Evolutionary conservation across 1,140 invertebrate genomes (phyloP), one percentile per base, ranked within the genome.

Genomic region (Pogonomyrmex barbatus): DNA sequence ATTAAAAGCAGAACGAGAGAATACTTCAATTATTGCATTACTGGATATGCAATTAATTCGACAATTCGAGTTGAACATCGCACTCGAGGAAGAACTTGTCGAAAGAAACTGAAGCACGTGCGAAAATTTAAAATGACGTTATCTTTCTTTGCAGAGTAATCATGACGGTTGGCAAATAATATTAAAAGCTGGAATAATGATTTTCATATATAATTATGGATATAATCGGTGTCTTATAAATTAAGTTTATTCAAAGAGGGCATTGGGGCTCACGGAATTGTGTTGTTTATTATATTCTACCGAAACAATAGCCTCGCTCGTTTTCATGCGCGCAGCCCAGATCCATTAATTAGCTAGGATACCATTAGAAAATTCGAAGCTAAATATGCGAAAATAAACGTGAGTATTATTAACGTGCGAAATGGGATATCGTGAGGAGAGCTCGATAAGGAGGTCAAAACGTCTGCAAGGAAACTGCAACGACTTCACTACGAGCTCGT

Each of bases 371-470:
- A 73, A 82, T 82, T 45, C 17, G 42, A 17, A 60, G 52, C 30
- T 42, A 17, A n/a, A 79, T 33, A 36, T 36, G 50, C 30, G 50
- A 36, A 56, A 73, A 82, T 82, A 82, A 82, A 82, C 30, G 52
- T 17, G 42, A 36, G 50, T 52, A 81, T 81, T 81, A 58, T 71
- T 81, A 70, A 71, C 78, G 50, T 33, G 47, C 24, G 65, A 45
- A 81, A 70, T 33, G 39, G 39, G 24, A 70, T 70, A 70, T 67
- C n/a, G 78, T 17, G 67, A 45, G 5, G 10, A 33, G 67, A 14
- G 9, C 52, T 82, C 39, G 39, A 45, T 71, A 82, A 60, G 39
- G 67, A 82, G 79, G 79, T 82, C 67, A 73, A 73, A 71, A 82
- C 50, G 65, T 82, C 79, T 82, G 52, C 54, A 17, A 17, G 42